Conservation (phyloP, 2,888 invertebrate species). For the Heliconius aoede region DNA sequence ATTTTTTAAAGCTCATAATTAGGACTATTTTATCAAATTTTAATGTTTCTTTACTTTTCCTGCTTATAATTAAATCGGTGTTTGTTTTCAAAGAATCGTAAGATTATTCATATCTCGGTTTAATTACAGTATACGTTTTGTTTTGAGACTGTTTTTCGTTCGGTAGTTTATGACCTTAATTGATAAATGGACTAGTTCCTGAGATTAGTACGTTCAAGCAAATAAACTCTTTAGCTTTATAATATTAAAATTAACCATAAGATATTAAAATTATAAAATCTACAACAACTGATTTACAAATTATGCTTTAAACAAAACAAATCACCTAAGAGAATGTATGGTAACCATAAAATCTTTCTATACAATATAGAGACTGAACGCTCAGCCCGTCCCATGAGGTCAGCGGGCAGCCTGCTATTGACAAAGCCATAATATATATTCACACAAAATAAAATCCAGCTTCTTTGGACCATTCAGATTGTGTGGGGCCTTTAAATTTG, state of each 20-base stretch:
- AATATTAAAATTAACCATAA: too few relatives aligned
- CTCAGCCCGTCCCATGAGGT: conserved; percentile 22
- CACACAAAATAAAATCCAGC: conserved; percentile 45
- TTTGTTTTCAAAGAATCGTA: too few relatives aligned
- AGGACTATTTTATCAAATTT: neutral
- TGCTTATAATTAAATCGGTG: too few relatives aligned
- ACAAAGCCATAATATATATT: conserved; percentile 50
- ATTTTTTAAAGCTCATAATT: neutral
- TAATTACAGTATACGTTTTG: too few relatives aligned
- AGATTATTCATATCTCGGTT: too few relatives aligned
- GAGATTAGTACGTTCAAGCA: too few relatives aligned
- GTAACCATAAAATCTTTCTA: neutral
- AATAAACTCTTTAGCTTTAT: too few relatives aligned
- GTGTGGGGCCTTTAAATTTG: conserved; percentile 19
- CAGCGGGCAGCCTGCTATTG: conserved; percentile 43
- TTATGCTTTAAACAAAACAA: neutral
- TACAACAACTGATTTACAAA: neutral
- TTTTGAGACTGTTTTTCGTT: too few relatives aligned
- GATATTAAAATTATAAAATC: neutral
- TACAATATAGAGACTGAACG: conserved; percentile 9
- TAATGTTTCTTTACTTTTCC: too few relatives aligned
- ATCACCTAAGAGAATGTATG: neutral
- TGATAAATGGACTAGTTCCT: too few relatives aligned
- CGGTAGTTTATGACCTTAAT: too few relatives aligned
- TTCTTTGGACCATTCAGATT: conserved; percentile 30